Percentiles rank a stretch among this genome's conserved stretches.
Evolutionary conservation across 2,797 vertebrate species (phyloP).

Genomic region (Galago senegalensis): DNA sequence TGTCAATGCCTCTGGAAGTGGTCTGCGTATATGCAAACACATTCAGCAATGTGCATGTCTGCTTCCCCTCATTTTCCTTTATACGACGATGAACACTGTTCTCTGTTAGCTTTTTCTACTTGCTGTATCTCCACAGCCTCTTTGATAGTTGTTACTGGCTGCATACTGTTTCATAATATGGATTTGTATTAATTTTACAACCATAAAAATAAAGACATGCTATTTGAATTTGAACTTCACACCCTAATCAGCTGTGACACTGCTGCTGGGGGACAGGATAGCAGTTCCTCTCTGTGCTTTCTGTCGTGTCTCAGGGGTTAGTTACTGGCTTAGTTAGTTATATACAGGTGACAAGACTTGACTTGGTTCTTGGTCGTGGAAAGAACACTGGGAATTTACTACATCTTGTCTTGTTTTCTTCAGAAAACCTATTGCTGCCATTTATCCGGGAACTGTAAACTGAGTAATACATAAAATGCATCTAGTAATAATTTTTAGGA

Average conservation of each 20-base stretch:
- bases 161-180: not conserved
- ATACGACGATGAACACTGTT: not conserved
- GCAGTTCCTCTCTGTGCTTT: not conserved
- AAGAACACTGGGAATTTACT: not conserved
- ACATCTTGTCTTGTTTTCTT: not conserved
- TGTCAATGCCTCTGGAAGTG: not conserved
- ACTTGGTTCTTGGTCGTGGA: not conserved
- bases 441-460: not conserved
- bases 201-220: not conserved
- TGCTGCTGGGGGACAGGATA: not conserved
- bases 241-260: not conserved
- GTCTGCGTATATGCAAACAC: not conserved
- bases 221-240: not conserved
- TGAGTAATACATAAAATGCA: not conserved
- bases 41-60: not conserved
- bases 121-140: not conserved
- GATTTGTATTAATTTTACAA: not conserved
- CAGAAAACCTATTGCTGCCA: not conserved
- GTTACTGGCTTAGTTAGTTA: not conserved
- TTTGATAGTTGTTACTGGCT: constrained; percentile 33
- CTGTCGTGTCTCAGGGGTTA: not conserved
- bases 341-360: not conserved
- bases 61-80: not conserved
- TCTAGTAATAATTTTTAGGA: constrained; percentile 6
- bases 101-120: not conserved